These are phyloP conservation scores for Megalops cyprinoides DNA, from an alignment of 2,797 vertebrate species.

Conservation along the genomic window DNA sequence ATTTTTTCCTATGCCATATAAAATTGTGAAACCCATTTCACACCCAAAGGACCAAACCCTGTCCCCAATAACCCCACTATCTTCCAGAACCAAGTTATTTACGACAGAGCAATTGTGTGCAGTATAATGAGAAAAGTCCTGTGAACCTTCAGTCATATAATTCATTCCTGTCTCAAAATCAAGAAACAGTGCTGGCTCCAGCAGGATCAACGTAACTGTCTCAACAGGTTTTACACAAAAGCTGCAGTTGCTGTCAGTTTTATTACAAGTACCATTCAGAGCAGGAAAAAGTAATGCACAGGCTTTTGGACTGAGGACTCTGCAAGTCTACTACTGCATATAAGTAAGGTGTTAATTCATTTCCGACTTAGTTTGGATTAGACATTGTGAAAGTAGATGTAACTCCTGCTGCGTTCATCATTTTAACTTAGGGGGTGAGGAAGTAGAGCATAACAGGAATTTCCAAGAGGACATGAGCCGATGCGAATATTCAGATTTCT, in stretches of 20 bases:
- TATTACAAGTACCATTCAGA: no score
- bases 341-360: no score
- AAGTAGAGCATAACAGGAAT: conserved; percentile 7
- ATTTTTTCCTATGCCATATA: background rate
- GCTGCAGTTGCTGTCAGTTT: no score
- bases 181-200: no score
- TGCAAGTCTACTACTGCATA: no score
- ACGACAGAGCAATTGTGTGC: background rate
- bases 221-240: no score
- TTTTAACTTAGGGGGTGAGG: background rate
- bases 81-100: background rate
- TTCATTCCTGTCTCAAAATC: no score
- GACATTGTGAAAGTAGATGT: conserved; percentile 26
- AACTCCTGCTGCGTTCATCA: background rate
- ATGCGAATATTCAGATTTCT: background rate
- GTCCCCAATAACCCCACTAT: background rate
- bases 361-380: background rate
- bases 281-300: no score
- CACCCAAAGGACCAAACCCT: background rate
- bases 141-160: background rate
- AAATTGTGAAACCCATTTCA: background rate
- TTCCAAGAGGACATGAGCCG: conserved; percentile 12
- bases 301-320: no score
- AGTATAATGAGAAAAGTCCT: background rate
- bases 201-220: no score